Evolutionary conservation across 2,113 vertebrate species (phyloP).

Genomic region (Leucoraja erinaceus): DNA sequence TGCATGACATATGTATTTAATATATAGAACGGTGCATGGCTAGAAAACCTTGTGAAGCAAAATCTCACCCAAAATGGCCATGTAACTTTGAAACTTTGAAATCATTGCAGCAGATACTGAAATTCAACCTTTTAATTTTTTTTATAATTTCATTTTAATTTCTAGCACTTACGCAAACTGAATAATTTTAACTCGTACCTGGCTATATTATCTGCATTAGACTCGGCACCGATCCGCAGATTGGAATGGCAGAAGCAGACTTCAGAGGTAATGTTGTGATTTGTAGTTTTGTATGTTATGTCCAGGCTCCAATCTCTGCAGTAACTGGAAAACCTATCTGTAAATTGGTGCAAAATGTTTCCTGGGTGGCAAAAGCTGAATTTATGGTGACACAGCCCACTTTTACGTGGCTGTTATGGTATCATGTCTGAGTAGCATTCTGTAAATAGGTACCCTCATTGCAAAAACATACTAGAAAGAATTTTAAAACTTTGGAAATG

Average conservation of each 20-base stretch:
- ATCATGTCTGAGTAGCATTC: neutral
- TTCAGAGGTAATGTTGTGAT: slow-evolving; percentile 72
- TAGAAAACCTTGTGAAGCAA: no score
- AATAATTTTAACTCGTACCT: slow-evolving; percentile 99
- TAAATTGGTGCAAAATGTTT: neutral
- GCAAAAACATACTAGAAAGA: neutral
- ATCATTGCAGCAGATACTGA: neutral
- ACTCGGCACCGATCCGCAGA: slow-evolving; percentile 92
- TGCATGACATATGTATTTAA: neutral
- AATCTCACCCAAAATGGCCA: neutral
- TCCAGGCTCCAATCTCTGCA: neutral
- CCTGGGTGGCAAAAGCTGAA: neutral
- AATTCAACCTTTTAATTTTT: neutral
- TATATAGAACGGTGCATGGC: neutral
- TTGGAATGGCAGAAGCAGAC: slow-evolving; percentile 99
- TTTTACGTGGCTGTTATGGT: neutral
- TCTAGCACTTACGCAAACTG: slow-evolving; percentile 89
- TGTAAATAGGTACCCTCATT: neutral
- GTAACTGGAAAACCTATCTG: neutral
- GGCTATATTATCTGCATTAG: slow-evolving; percentile 93
- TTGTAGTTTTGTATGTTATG: neutral
- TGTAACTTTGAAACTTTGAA: neutral
- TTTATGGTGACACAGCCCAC: neutral
- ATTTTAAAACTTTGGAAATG: neutral
- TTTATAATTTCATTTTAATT: neutral